phyloP scores from a whole-genome alignment of 1,140 invertebrate genomes.

The Trigoniulus corallinus region DNA sequence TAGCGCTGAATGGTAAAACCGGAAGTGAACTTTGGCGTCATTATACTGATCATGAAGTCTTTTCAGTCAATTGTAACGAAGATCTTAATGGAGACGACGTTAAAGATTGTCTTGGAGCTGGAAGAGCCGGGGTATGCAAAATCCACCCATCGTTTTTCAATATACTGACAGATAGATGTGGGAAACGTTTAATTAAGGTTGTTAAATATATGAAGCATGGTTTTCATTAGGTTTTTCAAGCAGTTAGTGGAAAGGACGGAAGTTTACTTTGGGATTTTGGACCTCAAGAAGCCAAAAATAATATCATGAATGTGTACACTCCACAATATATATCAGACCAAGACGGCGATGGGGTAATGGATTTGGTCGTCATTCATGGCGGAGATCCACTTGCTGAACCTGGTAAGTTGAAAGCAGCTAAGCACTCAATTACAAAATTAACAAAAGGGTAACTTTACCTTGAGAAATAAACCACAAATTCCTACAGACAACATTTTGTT shows the following conservation, averaged over 20 bases:
- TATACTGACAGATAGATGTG: neutral
- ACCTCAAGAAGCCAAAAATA: constrained; percentile 19
- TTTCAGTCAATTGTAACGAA: constrained; percentile 50
- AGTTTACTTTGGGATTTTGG: constrained; percentile 45
- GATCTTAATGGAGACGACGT: constrained; percentile 53
- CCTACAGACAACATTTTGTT: neutral
- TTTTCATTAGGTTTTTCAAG: constrained; percentile 37
- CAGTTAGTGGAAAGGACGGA: constrained; percentile 49
- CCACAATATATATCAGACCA: constrained; percentile 52
- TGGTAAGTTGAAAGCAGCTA: too few species aligned
- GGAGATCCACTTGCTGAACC: constrained; percentile 34
- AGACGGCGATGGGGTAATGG: constrained; percentile 48
- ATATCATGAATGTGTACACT: constrained; percentile 40
- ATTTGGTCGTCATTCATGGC: constrained; percentile 52
- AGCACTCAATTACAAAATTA: too few species aligned
- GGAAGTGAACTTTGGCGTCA: constrained; percentile 57
- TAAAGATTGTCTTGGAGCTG: constrained; percentile 54
- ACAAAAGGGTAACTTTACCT: too few species aligned
- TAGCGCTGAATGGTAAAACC: constrained; percentile 52
- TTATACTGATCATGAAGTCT: constrained; percentile 54
- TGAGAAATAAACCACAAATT: constrained; percentile 1
- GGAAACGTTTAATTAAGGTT: neutral
- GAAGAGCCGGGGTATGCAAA: constrained; percentile 46
- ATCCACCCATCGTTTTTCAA: constrained; percentile 10
- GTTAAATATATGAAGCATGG: neutral